phyloP scores from a whole-genome alignment of 2,888 invertebrate genomes.

The Andrena dorsata region DNA sequence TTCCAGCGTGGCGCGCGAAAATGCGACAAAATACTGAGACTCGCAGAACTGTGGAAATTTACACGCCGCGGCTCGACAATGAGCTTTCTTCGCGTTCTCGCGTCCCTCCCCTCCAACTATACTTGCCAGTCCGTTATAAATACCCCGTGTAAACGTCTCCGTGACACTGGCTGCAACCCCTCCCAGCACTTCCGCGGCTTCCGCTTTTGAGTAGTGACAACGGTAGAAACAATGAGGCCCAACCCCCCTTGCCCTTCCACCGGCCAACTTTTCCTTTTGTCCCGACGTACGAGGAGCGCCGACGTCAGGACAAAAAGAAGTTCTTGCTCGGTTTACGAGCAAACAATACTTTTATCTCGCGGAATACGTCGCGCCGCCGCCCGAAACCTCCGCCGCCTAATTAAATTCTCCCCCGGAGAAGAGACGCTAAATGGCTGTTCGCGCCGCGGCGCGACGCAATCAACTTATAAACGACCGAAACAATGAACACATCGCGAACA shows the following conservation, averaged over 20 bases:
- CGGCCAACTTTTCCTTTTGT: conserved; percentile 63
- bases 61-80: conserved; percentile 13
- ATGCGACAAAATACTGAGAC: not conserved
- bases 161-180: conserved; percentile 54
- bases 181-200: conserved; percentile 49
- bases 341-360: conserved; percentile 64
- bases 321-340: conserved; percentile 44
- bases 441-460: conserved; percentile 27
- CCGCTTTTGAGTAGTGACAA: conserved; percentile 62
- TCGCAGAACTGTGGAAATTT: conserved; percentile 41
- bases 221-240: conserved; percentile 65
- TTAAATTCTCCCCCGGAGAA: conserved; percentile 40
- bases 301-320: conserved; percentile 43
- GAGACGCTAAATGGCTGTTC: conserved; percentile 6
- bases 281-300: conserved; percentile 24
- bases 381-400: conserved; percentile 31
- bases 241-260: conserved; percentile 41
- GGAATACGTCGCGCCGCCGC: conserved; percentile 20
- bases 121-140: conserved; percentile 56
- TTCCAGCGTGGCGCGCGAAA: not conserved
- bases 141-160: conserved; percentile 66
- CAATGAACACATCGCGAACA: conserved; percentile 21
- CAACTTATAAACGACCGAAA: conserved; percentile 40
- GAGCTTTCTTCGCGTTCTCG: not conserved
- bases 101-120: conserved; percentile 5